phyloP scores from a whole-genome alignment of 2,888 invertebrate genomes.

The Plagodis dolabraria region DNA sequence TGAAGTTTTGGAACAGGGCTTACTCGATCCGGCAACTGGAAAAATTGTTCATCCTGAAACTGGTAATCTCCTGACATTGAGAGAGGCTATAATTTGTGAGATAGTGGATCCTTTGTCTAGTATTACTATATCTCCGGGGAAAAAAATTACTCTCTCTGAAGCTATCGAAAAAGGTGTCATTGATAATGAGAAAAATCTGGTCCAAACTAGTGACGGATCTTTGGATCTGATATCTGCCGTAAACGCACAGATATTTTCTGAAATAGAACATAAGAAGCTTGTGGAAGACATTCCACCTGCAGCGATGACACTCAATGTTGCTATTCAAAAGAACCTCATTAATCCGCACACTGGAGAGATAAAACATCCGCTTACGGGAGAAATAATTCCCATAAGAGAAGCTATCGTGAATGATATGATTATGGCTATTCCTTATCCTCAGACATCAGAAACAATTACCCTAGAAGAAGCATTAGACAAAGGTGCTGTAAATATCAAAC shows the following conservation, averaged over 20 bases:
- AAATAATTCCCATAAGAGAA: slow-evolving; percentile 86
- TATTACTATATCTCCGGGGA: slow-evolving; percentile 86
- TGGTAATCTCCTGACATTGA: slow-evolving; percentile 90
- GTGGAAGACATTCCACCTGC: slow-evolving; percentile 88
- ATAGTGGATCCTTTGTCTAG: slow-evolving; percentile 93
- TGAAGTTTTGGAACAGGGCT: slow-evolving; percentile 93
- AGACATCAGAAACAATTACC: slow-evolving; percentile 87
- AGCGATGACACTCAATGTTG: slow-evolving; percentile 93
- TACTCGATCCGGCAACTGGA: slow-evolving; percentile 89
- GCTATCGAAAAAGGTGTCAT: slow-evolving; percentile 90
- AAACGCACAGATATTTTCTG: slow-evolving; percentile 87
- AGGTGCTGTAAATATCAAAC: slow-evolving; percentile 87
- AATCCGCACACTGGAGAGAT: slow-evolving; percentile 88
- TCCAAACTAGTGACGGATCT: slow-evolving; percentile 86
- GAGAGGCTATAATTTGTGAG: slow-evolving; percentile 94
- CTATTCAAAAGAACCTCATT: slow-evolving; percentile 89
- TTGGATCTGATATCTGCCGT: slow-evolving; percentile 90
- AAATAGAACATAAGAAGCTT: slow-evolving; percentile 48
- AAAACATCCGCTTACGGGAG: slow-evolving; percentile 89
- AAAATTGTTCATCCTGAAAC: slow-evolving; percentile 95
- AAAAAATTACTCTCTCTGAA: slow-evolving; percentile 89
- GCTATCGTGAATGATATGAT: slow-evolving; percentile 91
- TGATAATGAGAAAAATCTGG: slow-evolving; percentile 88
- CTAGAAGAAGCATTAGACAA: slow-evolving; percentile 89
- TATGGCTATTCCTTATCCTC: slow-evolving; percentile 91